A percentile compares a stretch with the other conserved stretches of the same genome.
phyloP scores from a whole-genome alignment of 2,797 vertebrate genomes.

The Esox masquinongy region DNA sequence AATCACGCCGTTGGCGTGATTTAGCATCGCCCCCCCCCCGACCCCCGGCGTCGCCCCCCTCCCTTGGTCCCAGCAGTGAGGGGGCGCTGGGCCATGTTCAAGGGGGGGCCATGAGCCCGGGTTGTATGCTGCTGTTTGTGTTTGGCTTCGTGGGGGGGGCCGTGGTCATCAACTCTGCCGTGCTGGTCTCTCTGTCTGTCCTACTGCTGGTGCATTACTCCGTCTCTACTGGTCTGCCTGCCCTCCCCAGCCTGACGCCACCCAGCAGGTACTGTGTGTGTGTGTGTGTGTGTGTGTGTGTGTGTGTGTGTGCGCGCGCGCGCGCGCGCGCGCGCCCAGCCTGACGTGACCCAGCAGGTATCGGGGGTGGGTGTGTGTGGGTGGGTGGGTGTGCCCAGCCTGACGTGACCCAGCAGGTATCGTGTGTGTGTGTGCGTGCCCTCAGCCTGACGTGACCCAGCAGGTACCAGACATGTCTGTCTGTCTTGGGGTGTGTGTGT shows the following conservation, averaged over 20 bases:
- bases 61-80: conserved; percentile 36
- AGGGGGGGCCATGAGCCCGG: conserved; percentile 95
- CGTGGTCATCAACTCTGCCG: conserved; percentile 98
- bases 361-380: background rate
- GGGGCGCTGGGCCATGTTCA: conserved; percentile 68
- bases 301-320: background rate
- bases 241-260: conserved; percentile 87
- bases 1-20: background rate
- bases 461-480: conserved; percentile 78
- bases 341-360: conserved; percentile 93
- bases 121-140: conserved; percentile 99
- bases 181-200: conserved; percentile 95
- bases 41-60: conserved; percentile 24
- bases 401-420: conserved; percentile 94
- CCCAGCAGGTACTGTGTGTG: conserved; percentile 84
- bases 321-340: too few relatives aligned
- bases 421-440: conserved; percentile 64
- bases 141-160: conserved; percentile 99
- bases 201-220: conserved; percentile 98
- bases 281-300: background rate
- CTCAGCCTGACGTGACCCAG: conserved; percentile 85
- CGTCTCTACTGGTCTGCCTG: conserved; percentile 90
- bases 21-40: conserved; percentile 21
- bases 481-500: background rate
- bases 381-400: conserved; percentile 80